These are phyloP conservation scores for Girardia tigrina DNA, from an alignment of 2,888 invertebrate genomes.

Conservation along the genomic window DNA sequence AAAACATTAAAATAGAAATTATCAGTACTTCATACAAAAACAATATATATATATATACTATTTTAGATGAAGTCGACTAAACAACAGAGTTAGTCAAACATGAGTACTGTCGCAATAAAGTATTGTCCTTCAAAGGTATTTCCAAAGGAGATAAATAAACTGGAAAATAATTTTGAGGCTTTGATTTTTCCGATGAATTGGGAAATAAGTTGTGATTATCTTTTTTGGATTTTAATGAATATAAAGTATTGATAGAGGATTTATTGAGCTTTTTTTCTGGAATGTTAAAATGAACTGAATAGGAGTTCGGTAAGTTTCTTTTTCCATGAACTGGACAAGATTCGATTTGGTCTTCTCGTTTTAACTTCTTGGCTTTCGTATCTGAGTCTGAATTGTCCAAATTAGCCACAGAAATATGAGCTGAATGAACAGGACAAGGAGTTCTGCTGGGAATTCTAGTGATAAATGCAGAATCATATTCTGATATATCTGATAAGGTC, in stretches of 20 bases:
- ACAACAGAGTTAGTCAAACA: slow-evolving; percentile 9
- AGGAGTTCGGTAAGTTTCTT: background rate
- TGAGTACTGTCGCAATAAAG: background rate
- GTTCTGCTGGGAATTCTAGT: slow-evolving; percentile 5
- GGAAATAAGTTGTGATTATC: background rate
- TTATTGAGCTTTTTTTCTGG: background rate
- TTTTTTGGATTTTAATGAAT: background rate
- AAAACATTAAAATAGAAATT: no score
- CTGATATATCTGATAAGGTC: background rate
- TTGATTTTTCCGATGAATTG: background rate
- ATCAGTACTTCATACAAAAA: no score
- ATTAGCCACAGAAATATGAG: background rate
- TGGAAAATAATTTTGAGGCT: background rate
- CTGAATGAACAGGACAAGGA: background rate
- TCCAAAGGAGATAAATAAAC: background rate
- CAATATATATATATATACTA: no score
- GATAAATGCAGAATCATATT: background rate
- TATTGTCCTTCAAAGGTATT: background rate
- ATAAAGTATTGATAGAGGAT: background rate
- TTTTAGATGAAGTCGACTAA: no score
- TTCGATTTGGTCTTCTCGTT: background rate
- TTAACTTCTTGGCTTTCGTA: background rate
- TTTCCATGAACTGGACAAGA: background rate
- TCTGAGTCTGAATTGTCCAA: background rate
- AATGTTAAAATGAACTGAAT: slow-evolving; percentile 7